These are phyloP conservation scores for Myxocyprinus asiaticus DNA, from an alignment of 2,113 vertebrate genomes.

Conservation along the genomic window DNA sequence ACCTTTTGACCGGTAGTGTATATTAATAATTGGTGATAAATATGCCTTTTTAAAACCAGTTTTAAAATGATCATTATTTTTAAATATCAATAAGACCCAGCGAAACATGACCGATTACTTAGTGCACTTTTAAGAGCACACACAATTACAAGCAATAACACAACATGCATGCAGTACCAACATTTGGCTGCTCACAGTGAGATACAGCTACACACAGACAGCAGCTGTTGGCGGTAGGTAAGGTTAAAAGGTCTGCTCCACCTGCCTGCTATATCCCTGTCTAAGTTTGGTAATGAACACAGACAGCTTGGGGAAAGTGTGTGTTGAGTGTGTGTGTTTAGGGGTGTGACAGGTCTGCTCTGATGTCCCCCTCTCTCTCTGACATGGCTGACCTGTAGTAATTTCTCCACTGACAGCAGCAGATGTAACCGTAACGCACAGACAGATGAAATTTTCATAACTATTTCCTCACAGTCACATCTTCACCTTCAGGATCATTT, in stretches of 20 bases:
- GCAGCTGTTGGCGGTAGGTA: constrained; percentile 86
- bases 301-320: constrained; percentile 80
- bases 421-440: constrained; percentile 95
- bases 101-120: too few species aligned
- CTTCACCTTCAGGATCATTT: constrained; percentile 99
- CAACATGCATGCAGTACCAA: too few species aligned
- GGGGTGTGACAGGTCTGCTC: constrained; percentile 42
- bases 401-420: constrained; percentile 98
- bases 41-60: too few species aligned
- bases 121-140: too few species aligned
- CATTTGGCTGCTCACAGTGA: constrained; percentile 27
- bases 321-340: constrained; percentile 51
- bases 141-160: too few species aligned
- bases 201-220: constrained; percentile 50
- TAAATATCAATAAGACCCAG: too few species aligned
- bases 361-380: constrained; percentile 39
- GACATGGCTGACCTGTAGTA: constrained; percentile 78
- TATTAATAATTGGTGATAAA: too few species aligned
- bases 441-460: constrained; percentile 99
- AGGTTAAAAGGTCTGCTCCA: constrained; percentile 84
- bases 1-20: too few species aligned
- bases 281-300: constrained; percentile 93
- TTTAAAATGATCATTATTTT: too few species aligned
- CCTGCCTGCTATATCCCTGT: constrained; percentile 87
- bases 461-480: constrained; percentile 98